Base-by-base conservation (phyloP, 2,113 vertebrate species). In the Chaetops frenatus region DNA sequence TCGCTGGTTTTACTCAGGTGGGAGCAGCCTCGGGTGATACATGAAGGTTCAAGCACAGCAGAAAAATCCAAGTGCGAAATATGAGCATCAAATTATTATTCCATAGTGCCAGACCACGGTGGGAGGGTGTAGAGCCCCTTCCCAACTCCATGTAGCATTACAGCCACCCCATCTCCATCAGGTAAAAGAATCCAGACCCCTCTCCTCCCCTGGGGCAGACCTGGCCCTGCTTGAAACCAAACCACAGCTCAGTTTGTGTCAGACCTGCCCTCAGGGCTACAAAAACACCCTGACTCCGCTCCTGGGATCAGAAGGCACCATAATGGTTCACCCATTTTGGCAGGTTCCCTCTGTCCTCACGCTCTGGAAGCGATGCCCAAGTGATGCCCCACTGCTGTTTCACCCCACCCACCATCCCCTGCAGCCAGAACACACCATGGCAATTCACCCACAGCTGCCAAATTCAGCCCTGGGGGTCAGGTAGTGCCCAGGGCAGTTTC, bases 91-190 rank as follows among this genome's bases (percentile, higher is more conserved):
- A 70, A 29, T 66, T 56, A 64, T 48, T 65, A 10, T 2, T 33
- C 24, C 18, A 12, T 0, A 54, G 51, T 2, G 9, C 4, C 12
- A 60, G 25, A 57, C 6, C 11, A 38, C 0, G 5, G 28, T 21
- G 57, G 42, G 45, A 47, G 45, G 18, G 48, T 11, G 24, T 50
- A 76, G 50, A 81, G 58, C 28, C 20, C 36, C 18, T 12, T 65
- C n/a, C 28, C 44, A 82, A 58, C 38, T 42, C 51, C 47, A 77
- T 42, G 35, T 0, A 88, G 23, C 61, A 44, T 7, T 2, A 0
- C 24, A 38, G 47, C n/a, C 54, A 40, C 9, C 18, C 48, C 3
- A 1, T 6, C 24, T 60, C 62, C 58, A 27, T 10, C 57, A 53
- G 53, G 24, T 2, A 48, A 67, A 61, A 67, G 45, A 33, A 36